Conservation (phyloP, 2,113 vertebrate genomes). For the Pachypanchax playfairii region DNA sequence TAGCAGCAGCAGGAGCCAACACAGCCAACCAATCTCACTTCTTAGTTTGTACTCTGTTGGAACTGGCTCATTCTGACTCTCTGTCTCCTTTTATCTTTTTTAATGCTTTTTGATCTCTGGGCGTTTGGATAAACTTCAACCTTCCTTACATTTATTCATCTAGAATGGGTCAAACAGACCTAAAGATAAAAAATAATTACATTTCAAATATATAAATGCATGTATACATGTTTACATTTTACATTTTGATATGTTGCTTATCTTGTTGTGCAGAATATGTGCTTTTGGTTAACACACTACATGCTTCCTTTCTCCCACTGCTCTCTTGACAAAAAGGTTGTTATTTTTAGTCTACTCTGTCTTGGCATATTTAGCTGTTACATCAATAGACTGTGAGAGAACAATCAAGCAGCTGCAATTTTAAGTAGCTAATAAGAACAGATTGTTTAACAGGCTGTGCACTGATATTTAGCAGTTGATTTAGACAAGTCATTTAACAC, state of each 20-base stretch:
- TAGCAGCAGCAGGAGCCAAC: slow-evolving; percentile 69
- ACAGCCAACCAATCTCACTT: slow-evolving; percentile 67
- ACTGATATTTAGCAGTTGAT: slow-evolving; percentile 32
- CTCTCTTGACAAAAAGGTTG: slow-evolving; percentile 35
- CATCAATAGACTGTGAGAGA: slow-evolving; percentile 38
- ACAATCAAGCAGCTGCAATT: slow-evolving; percentile 48
- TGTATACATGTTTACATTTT: neutral
- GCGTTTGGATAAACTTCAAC: slow-evolving; percentile 15
- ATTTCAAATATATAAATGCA: neutral
- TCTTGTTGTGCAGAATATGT: neutral
- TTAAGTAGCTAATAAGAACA: slow-evolving; percentile 35
- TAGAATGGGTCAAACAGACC: neutral
- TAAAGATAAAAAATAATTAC: neutral
- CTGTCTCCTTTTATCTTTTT: slow-evolving; percentile 13
- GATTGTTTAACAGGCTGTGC: slow-evolving; percentile 21
- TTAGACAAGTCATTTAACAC: neutral
- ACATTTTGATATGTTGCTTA: neutral
- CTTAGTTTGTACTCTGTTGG: slow-evolving; percentile 50
- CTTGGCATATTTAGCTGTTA: slow-evolving; percentile 37
- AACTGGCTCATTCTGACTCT: slow-evolving; percentile 37
- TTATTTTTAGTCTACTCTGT: slow-evolving; percentile 56
- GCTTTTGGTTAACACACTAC: slow-evolving; percentile 12
- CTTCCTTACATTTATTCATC: slow-evolving; percentile 15
- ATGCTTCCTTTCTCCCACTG: slow-evolving; percentile 7
- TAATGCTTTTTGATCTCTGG: slow-evolving; percentile 3